Base-by-base conservation (phyloP, 2,888 invertebrate genomes). In the Agrochola lota region DNA sequence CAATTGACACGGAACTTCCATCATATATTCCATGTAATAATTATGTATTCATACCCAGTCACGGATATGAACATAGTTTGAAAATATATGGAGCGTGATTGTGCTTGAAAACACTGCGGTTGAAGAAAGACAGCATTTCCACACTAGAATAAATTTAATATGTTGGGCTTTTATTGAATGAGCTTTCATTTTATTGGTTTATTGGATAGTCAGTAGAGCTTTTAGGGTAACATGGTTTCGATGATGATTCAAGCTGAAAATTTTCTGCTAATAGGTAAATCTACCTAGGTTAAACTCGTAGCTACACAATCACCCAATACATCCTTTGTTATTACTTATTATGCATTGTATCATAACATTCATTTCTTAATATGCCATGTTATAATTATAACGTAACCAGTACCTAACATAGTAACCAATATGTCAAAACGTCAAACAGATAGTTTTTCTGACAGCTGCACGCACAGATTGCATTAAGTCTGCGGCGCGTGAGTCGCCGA, bases 1-100 rank as follows among this genome's bases (percentile, higher is more conserved):
- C 74, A 68, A 83, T 70, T 78, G 85, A 92, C 92, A 92, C 74
- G 91, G 80, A 80, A 91, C 89, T 80, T 88, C 92, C 89, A 92
- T 92, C 78, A 88, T 76, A n/a, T 35, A 52, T 43, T 57, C 49
- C 46, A 59, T 75, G n/a, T 62, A 69, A 74, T 78, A 69, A 82
- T 74, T 67, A 55, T 79, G 6, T 72, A 23, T 40, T 15, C 7
- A 75, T 76, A 55, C 17, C 9, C 40, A 68, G 74, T 77, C 78
- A 80, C 78, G 77, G 68, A 71, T 75, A 55, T 66, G 43, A 30
- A 69, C 12, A 7, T 12, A 46, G 4, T 46, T 49, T 60, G 57
- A 71, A 84, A 84, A 76, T 46, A 82, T 67, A 77, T 35, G 64
- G 70, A n/a, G 23, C 52, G 52, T 52, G 52, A 11, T 71, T 64